phyloP scores from a whole-genome alignment of 2,797 vertebrate species.

The Sebastes vulpes region DNA sequence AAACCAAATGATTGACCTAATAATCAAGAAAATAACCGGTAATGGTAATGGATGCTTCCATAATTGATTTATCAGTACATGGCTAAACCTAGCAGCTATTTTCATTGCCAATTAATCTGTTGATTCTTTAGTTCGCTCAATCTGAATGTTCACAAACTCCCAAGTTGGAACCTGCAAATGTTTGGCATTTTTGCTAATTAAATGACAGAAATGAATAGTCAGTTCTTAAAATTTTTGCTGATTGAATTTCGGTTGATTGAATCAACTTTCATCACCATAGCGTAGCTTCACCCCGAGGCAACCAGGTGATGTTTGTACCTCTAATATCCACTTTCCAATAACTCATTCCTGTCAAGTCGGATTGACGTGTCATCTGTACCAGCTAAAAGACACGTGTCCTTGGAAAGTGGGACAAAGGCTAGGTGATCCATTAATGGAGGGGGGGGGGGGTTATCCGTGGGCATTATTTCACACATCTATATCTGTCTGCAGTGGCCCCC shows the following conservation, averaged over 20 bases:
- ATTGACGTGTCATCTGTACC: neutral
- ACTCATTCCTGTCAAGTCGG: neutral
- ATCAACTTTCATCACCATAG: neutral
- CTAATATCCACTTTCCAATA: neutral
- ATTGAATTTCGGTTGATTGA: neutral
- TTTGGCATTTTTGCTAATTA: neutral
- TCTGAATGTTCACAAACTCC: neutral
- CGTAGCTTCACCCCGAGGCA: neutral
- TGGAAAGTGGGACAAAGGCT: conserved; percentile 47
- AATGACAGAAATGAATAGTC: neutral
- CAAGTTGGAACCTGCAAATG: neutral
- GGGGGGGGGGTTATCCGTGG: neutral
- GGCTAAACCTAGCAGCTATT: neutral
- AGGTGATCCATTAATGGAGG: conserved; percentile 15
- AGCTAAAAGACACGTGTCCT: conserved; percentile 13
- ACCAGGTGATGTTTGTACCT: neutral
- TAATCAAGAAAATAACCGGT: neutral
- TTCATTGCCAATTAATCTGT: neutral
- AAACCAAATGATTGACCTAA: neutral
- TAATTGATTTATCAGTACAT: neutral
- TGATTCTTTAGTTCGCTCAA: neutral
- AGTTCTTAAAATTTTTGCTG: neutral
- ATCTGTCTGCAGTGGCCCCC: conserved; percentile 48
- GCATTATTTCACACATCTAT: conserved; percentile 29
- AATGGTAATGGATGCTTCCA: neutral